These are phyloP conservation scores for Podocnemis expansa DNA, from an alignment of 2,113 vertebrate species.

Conservation along the genomic window DNA sequence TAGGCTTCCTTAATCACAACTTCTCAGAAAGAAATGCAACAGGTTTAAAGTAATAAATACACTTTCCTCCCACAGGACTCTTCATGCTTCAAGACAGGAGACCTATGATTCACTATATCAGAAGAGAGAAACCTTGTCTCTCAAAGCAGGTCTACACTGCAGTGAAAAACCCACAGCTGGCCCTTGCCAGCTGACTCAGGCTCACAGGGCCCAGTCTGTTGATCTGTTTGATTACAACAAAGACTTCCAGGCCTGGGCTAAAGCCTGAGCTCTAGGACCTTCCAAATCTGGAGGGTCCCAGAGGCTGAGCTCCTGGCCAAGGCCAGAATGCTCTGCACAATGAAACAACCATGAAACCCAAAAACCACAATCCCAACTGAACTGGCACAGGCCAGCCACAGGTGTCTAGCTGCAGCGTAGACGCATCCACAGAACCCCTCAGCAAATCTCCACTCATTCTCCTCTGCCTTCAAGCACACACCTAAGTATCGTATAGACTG, in stretches of 20 bases:
- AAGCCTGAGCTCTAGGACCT: too few relatives aligned
- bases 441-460: not conserved
- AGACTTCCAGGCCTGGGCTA: not conserved
- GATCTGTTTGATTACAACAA: not conserved
- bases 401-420: not conserved
- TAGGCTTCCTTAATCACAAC: not conserved
- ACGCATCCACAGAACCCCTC: not conserved
- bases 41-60: not conserved
- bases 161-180: not conserved
- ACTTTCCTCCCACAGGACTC: rapidly evolving
- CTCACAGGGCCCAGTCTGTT: too few relatives aligned
- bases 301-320: too few relatives aligned
- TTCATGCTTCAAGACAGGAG: not conserved
- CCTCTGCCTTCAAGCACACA: not conserved
- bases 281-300: not conserved
- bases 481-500: not conserved
- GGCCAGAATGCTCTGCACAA: not conserved
- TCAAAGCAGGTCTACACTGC: not conserved
- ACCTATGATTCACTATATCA: not conserved
- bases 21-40: rapidly evolving
- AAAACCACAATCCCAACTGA: not conserved
- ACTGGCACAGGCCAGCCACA: not conserved
- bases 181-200: not conserved
- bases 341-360: not conserved
- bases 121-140: not conserved